phyloP scores from a whole-genome alignment of 2,888 invertebrate genomes.

The Harpagoxenus sublaevis region DNA sequence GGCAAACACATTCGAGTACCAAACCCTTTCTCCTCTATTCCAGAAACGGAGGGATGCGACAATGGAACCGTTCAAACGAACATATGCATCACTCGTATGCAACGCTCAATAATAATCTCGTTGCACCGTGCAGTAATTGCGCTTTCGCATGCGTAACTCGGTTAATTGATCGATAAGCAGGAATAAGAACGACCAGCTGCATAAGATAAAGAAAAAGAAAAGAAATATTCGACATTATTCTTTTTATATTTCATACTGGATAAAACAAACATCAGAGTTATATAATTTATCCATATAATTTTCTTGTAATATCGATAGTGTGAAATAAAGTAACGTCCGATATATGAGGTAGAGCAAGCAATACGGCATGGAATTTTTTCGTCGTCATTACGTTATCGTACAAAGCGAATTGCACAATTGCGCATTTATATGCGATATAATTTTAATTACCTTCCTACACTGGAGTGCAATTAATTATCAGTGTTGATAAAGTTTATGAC shows the following conservation, averaged over 20 bases:
- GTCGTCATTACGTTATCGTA: not conserved
- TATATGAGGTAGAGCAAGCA: not conserved
- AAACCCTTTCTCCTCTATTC: slow-evolving; percentile 6
- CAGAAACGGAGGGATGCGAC: slow-evolving; percentile 62
- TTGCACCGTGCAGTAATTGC: slow-evolving; percentile 73
- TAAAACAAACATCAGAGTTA: not conserved
- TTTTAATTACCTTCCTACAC: slow-evolving; percentile 3
- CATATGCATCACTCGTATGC: slow-evolving; percentile 40
- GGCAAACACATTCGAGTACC: not conserved
- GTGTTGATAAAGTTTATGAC: slow-evolving; percentile 35
- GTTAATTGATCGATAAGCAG: slow-evolving; percentile 72
- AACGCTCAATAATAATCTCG: slow-evolving; percentile 65
- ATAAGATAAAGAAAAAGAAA: not conserved
- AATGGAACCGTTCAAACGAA: slow-evolving; percentile 63
- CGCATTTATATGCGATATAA: slow-evolving; percentile 10
- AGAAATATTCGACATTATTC: not conserved
- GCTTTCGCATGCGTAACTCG: slow-evolving; percentile 71
- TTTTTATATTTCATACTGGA: not conserved
- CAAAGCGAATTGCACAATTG: not conserved
- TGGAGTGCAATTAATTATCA: slow-evolving; percentile 37
- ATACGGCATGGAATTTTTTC: not conserved
- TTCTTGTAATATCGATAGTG: not conserved
- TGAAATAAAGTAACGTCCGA: not conserved
- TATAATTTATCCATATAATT: not conserved
- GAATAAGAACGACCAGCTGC: not conserved